Base-by-base conservation (phyloP, 2,888 invertebrate genomes). In the Boloria selene region DNA sequence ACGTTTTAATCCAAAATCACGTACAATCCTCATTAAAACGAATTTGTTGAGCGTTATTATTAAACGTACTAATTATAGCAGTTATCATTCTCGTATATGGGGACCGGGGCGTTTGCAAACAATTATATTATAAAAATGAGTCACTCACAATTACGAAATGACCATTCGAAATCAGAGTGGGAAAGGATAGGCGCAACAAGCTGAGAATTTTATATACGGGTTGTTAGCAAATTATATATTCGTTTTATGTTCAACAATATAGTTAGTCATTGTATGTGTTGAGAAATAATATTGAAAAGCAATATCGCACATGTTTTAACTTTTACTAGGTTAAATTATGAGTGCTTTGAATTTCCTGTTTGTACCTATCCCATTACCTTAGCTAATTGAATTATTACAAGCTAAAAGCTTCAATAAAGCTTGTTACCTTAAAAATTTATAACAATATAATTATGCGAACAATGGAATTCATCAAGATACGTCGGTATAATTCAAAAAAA, bases 381-480 rank as follows among this genome's bases (percentile, higher is more conserved):
- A 10, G 2, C 5, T 38, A 22, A 56, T 56, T 44, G n/a, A 56
- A 45, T 56, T 22, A 45, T 44, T n/a, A 22, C 44, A 38, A 26
- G 22, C 56, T 56, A 22, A 45, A 45, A 56, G 56, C 10, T 45
- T 56, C 45, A n/a, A 18, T 55, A 55, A 14, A 10, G 14, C 18
- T 6, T 54, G 17, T 38, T 38, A 7, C 7, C 31, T 38, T 38
- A 10, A 38, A 10, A 38, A 38, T 38, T 38, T 10, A 38, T 7
- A 7, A 31, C 31, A 31, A 31, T n/a, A 47, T 17, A 31, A 49
- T 59, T 59, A 26, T 6, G 49, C 31, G 47, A 47, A 59, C 50
- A 59, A 59, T 59, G 59, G 17, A 26, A 59, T 50, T 59, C 47
- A 38, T 59, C 49, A 59, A 49, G 59, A 17, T 17, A 47, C 26